A percentile compares a stretch with the other conserved stretches of the same genome.
phyloP scores from a whole-genome alignment of 2,888 invertebrate genomes.

The Leucania comma region DNA sequence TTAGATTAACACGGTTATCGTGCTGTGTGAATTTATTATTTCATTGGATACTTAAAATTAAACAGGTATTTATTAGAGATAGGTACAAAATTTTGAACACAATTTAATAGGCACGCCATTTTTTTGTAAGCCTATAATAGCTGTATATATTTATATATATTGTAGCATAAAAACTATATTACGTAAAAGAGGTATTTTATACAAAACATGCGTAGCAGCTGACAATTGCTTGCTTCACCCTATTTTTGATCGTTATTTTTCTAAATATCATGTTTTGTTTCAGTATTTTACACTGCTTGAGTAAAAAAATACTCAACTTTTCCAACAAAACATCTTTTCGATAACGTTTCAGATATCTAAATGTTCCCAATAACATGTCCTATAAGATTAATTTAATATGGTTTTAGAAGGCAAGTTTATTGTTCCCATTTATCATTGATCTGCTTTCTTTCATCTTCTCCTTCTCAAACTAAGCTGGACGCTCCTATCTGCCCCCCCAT shows the following conservation, averaged over 20 bases:
- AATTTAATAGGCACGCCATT: conserved; percentile 2
- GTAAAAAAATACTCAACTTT: not conserved
- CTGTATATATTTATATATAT: not conserved
- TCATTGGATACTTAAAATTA: conserved; percentile 1
- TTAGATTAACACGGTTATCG: conserved; percentile 52
- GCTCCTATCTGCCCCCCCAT: conserved; percentile 88
- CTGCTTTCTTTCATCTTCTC: not conserved
- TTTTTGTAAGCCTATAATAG: not conserved
- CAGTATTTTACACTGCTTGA: not conserved
- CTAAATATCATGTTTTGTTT: not conserved
- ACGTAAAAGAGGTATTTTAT: conserved; percentile 40
- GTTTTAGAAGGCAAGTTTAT: conserved; percentile 22
- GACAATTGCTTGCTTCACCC: conserved; percentile 2
- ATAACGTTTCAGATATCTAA: no score
- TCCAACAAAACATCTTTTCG: not conserved
- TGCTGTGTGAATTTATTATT: conserved; percentile 36
- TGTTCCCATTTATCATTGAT: conserved; percentile 18
- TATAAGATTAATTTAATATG: not conserved
- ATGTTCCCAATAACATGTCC: not conserved
- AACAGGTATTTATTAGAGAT: conserved; percentile 2
- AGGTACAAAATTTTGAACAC: conserved; percentile 27
- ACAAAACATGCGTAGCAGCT: not conserved
- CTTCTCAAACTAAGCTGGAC: conserved; percentile 92
- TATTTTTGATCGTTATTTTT: not conserved
- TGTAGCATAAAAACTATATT: conserved; percentile 5